Conservation (phyloP, 2,797 vertebrate species). For the Anguilla obscura region DNA sequence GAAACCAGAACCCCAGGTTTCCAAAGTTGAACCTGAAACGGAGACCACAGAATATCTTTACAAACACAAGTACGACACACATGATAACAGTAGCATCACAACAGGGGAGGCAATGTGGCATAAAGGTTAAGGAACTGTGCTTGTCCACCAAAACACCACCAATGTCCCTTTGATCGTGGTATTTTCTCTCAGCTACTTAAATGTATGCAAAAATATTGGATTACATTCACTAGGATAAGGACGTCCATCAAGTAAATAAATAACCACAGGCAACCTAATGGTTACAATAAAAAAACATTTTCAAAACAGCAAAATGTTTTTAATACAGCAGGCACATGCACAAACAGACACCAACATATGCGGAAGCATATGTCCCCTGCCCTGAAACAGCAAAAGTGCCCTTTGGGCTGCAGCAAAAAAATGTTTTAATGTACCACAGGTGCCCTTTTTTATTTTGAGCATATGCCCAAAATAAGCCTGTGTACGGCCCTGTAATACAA, state of each 20-base stretch:
- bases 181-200: not conserved
- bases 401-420: no score
- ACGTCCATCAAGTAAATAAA: not conserved
- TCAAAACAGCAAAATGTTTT: not conserved
- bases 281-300: not conserved
- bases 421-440: no score
- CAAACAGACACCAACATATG: no score
- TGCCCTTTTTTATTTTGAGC: no score
- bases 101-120: not conserved
- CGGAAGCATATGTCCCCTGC: no score
- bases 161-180: not conserved
- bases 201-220: not conserved
- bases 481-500: no score
- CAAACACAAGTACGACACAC: not conserved
- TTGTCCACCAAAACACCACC: not conserved
- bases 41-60: not conserved
- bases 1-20: slow-evolving; percentile 83
- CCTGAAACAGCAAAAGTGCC: no score
- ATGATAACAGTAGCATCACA: not conserved
- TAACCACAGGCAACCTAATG: not conserved
- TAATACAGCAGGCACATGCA: no score
- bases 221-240: not conserved
- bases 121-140: not conserved
- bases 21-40: slow-evolving; percentile 80
- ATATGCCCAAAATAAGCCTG: no score